Conservation (phyloP, 2,888 invertebrate genomes). For the Galerucella calmariensis region DNA sequence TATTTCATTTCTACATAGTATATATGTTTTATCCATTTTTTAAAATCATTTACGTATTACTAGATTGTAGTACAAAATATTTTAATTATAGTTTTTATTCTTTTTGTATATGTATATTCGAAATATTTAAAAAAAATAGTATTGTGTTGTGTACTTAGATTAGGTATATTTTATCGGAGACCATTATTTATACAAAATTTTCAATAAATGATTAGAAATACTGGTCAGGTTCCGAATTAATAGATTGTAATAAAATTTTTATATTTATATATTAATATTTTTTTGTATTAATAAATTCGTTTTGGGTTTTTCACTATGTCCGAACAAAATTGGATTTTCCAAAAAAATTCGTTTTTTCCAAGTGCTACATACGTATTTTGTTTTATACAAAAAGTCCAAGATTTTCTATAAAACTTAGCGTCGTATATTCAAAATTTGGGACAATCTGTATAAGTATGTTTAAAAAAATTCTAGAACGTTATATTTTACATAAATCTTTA, state of each 20-base stretch:
- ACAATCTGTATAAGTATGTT: conserved; percentile 1
- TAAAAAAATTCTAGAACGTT: conserved; percentile 19
- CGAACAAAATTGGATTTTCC: conserved; percentile 24
- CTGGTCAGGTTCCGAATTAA: conserved; percentile 50
- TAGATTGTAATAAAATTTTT: conserved; percentile 42
- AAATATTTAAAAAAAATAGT: conserved; percentile 40
- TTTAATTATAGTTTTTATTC: conserved; percentile 51
- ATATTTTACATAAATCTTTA: conserved; percentile 31
- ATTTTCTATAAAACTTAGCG: background rate
- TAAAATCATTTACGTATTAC: conserved; percentile 11
- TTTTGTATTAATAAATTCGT: conserved; percentile 6
- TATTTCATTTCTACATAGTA: conserved; percentile 50
- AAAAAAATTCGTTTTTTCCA: conserved; percentile 3
- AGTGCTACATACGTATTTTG: conserved; percentile 1
- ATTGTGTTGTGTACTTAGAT: conserved; percentile 50
- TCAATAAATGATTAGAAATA: conserved; percentile 47
- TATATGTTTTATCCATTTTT: conserved; percentile 32
- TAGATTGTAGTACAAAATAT: conserved; percentile 44
- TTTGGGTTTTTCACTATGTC: conserved; percentile 20
- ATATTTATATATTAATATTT: conserved; percentile 39
- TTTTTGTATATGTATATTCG: conserved; percentile 33
- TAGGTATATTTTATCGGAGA: conserved; percentile 43
- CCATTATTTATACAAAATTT: conserved; percentile 49
- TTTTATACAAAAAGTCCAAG: background rate
- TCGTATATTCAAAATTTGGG: background rate